Evolutionary conservation across 2,797 vertebrate genomes (phyloP).

Genomic region (Tokudaia muenninki): DNA sequence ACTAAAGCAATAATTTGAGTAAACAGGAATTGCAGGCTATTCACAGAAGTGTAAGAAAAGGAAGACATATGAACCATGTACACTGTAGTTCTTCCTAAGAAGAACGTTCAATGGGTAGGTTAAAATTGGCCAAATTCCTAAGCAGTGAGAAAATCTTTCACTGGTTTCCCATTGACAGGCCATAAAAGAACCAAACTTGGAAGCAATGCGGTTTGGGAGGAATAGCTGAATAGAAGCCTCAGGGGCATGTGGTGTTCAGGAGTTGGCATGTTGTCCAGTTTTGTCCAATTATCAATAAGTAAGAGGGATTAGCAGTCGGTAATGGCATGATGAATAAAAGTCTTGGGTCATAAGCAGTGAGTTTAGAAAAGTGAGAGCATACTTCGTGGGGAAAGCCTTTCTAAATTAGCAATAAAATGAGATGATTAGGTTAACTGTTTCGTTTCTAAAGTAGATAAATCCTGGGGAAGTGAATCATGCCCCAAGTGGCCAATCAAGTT

Average conservation of each 20-base stretch:
- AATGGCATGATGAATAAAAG: constrained; percentile 89
- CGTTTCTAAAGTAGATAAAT: constrained; percentile 88
- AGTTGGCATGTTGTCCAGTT: constrained; percentile 89
- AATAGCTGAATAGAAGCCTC: constrained; percentile 88
- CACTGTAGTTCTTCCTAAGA: constrained; percentile 79
- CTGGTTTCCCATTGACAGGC: constrained; percentile 87
- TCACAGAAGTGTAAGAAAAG: constrained; percentile 75
- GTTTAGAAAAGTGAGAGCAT: constrained; percentile 89
- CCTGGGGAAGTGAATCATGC: constrained; percentile 85
- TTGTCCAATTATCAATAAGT: constrained; percentile 91
- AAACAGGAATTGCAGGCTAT: constrained; percentile 68
- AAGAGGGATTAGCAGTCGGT: constrained; percentile 90
- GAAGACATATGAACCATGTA: constrained; percentile 67
- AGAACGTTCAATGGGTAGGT: constrained; percentile 82
- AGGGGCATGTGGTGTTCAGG: constrained; percentile 84
- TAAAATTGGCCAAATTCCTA: constrained; percentile 89
- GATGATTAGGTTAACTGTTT: constrained; percentile 90
- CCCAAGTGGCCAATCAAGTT: constrained; percentile 85
- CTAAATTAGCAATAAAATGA: constrained; percentile 90
- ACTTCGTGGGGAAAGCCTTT: constrained; percentile 85
- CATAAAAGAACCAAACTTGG: constrained; percentile 90
- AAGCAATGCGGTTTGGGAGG: constrained; percentile 85
- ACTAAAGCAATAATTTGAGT: constrained; percentile 69
- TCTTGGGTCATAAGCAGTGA: constrained; percentile 88
- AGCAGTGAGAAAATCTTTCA: constrained; percentile 88